phyloP scores from a whole-genome alignment of 2,113 vertebrate genomes.

The Chionodraco myersi region DNA sequence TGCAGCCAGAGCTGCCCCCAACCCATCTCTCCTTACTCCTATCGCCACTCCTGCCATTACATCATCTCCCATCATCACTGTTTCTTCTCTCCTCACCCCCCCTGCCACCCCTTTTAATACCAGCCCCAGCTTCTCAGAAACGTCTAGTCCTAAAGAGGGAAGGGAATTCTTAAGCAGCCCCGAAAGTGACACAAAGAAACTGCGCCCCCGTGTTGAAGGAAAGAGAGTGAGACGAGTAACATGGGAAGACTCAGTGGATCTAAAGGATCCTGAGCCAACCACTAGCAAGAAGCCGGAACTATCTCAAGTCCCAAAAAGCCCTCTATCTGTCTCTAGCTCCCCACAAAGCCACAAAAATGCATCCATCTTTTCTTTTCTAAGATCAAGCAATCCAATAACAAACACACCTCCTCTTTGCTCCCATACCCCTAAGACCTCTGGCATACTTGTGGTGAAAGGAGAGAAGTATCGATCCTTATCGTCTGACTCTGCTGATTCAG shows the following conservation, averaged over 20 bases:
- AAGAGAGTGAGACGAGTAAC: slow-evolving; percentile 64
- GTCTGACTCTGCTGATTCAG: slow-evolving; percentile 48
- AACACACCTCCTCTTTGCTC: slow-evolving; percentile 25
- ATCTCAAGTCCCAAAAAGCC: slow-evolving; percentile 21
- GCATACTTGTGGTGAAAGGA: slow-evolving; percentile 43
- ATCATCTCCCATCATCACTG: slow-evolving; percentile 18
- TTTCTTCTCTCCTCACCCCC: slow-evolving; percentile 58
- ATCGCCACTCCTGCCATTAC: neutral
- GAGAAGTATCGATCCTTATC: slow-evolving; percentile 59
- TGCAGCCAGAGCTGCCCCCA: slow-evolving; percentile 1
- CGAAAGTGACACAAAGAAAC: slow-evolving; percentile 62
- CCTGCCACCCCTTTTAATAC: slow-evolving; percentile 59
- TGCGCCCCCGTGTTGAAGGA: slow-evolving; percentile 16
- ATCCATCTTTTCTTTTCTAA: slow-evolving; percentile 73
- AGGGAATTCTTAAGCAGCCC: slow-evolving; percentile 55
- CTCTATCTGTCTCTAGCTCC: slow-evolving; percentile 49
- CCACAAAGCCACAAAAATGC: slow-evolving; percentile 33
- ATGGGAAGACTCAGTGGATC: slow-evolving; percentile 69
- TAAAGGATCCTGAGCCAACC: slow-evolving; percentile 24
- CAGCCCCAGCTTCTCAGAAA: slow-evolving; percentile 41
- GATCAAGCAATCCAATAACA: slow-evolving; percentile 52
- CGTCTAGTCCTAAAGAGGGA: slow-evolving; percentile 29
- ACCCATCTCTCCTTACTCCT: slow-evolving; percentile 25
- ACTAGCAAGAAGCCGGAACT: slow-evolving; percentile 27
- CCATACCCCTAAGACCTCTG: slow-evolving; percentile 33